These are phyloP conservation scores for Zaprionus camerounensis DNA, from an alignment of 1,140 invertebrate genomes.

Conservation along the genomic window DNA sequence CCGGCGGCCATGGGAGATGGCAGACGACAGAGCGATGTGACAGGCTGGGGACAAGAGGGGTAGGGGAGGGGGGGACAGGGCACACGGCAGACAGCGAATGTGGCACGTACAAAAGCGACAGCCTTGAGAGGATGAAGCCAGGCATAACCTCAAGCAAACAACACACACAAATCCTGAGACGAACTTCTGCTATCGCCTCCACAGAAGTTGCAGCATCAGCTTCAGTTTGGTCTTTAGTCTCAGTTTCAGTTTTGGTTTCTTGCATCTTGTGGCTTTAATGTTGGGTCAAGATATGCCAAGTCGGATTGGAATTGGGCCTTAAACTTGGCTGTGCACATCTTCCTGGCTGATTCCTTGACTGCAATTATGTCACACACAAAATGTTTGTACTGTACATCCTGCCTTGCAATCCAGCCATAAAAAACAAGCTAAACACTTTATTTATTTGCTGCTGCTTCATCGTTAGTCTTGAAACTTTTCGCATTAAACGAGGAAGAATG, in stretches of 20 bases:
- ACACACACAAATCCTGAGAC: constrained; percentile 23
- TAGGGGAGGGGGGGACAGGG: too few relatives aligned
- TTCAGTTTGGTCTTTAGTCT: not conserved
- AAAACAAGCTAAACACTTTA: constrained; percentile 76
- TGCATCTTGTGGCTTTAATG: constrained; percentile 2
- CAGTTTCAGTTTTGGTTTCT: not conserved
- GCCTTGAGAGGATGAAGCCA: constrained; percentile 42
- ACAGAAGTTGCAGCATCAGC: not conserved
- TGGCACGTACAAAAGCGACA: constrained; percentile 47
- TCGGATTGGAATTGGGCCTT: constrained; percentile 19
- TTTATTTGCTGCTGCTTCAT: constrained; percentile 63
- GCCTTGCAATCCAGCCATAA: constrained; percentile 48
- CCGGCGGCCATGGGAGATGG: constrained; percentile 45
- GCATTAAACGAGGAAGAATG: constrained; percentile 56
- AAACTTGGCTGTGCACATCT: constrained; percentile 23
- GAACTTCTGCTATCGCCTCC: constrained; percentile 10
- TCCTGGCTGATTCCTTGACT: constrained; percentile 26
- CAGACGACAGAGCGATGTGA: constrained; percentile 42
- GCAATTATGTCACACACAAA: constrained; percentile 67
- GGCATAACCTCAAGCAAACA: constrained; percentile 23
- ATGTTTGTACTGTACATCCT: constrained; percentile 47
- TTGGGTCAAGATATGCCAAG: not conserved
- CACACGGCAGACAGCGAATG: constrained; percentile 34
- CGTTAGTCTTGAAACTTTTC: constrained; percentile 79
- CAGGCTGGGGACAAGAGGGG: constrained; percentile 22